Evolutionary conservation across 1,140 invertebrate species (phyloP).

Genomic region (Bombus fervidus): DNA sequence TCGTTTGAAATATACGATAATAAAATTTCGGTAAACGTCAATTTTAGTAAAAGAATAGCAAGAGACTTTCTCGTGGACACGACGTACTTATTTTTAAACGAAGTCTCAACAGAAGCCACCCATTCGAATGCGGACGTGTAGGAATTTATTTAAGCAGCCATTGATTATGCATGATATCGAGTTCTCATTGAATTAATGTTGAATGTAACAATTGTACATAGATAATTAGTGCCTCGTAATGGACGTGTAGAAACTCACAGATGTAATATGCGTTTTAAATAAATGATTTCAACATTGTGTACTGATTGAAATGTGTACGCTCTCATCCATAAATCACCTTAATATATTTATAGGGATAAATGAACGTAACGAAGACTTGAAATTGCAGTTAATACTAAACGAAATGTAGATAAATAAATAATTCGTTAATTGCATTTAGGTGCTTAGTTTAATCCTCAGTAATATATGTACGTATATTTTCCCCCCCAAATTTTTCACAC

Average conservation of each 20-base stretch:
- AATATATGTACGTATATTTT: no score
- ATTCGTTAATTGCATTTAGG: no score
- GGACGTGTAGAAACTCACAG: background rate
- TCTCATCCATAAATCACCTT: background rate
- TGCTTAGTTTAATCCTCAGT: no score
- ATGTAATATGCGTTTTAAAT: background rate
- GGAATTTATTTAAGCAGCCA: slow-evolving; percentile 23
- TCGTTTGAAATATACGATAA: no score
- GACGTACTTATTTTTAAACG: background rate
- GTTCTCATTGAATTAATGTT: background rate
- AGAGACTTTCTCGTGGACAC: background rate
- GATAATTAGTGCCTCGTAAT: slow-evolving; percentile 11
- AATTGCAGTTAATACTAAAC: no score
- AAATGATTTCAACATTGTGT: background rate
- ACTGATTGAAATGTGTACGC: background rate
- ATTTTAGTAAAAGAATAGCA: no score
- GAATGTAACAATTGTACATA: slow-evolving; percentile 26
- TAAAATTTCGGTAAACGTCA: no score
- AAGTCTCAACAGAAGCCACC: background rate
- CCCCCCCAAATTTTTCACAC: no score
- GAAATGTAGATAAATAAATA: no score
- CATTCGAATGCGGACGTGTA: background rate
- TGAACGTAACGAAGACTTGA: background rate
- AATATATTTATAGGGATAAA: background rate
- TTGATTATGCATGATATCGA: slow-evolving; percentile 10